Evolutionary conservation across 1,140 invertebrate species (phyloP).

Genomic region (Hormaphis cornu): DNA sequence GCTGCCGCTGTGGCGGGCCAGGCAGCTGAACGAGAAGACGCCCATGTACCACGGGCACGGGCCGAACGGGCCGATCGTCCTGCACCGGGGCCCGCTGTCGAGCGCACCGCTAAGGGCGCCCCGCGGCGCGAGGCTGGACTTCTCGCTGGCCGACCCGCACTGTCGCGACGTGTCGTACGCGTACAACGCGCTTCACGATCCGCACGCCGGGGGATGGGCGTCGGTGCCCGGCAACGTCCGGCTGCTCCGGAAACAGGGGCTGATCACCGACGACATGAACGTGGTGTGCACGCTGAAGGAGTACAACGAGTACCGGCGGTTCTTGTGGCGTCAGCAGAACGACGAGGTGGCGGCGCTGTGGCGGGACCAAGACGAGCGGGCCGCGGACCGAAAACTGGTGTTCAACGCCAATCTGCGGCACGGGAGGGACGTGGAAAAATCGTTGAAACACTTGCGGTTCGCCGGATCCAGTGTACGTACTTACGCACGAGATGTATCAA

Average conservation of each 20-base stretch:
- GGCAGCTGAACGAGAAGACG: slow-evolving; percentile 2
- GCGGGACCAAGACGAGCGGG: not conserved
- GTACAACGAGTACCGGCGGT: not conserved
- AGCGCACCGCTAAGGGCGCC: not conserved
- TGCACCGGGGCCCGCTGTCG: not conserved
- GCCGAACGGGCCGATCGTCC: not conserved
- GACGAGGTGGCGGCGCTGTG: not conserved
- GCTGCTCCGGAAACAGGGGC: not conserved
- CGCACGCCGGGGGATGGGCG: not conserved
- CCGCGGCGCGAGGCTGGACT: not conserved
- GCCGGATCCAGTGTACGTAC: not conserved
- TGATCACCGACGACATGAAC: not conserved
- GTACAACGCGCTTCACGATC: slow-evolving; percentile 1
- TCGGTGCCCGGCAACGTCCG: not conserved
- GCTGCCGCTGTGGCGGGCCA: not conserved
- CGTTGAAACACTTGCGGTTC: not conserved
- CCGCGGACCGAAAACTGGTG: not conserved
- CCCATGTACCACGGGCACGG: not conserved
- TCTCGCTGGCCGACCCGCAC: not conserved
- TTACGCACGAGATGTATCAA: not conserved
- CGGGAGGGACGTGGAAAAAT: not conserved
- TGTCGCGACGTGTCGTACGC: not conserved
- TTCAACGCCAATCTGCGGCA: not conserved
- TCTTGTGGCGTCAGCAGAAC: not conserved
- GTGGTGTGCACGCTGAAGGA: not conserved